phyloP scores from a whole-genome alignment of 2,113 vertebrate species.

The Acrocephalus kingi region DNA sequence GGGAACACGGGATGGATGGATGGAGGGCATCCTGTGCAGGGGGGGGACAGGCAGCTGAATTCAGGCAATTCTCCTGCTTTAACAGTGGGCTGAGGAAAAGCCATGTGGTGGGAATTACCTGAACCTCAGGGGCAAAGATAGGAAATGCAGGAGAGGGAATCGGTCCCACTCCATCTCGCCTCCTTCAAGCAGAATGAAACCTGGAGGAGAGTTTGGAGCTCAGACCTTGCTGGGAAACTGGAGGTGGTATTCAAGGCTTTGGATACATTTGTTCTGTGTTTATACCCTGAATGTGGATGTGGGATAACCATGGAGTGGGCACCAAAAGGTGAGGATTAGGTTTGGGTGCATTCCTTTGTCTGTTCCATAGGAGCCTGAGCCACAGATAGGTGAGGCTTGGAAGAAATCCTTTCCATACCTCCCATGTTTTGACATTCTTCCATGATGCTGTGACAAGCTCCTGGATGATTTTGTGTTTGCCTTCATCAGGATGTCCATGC shows the following conservation, averaged over 20 bases:
- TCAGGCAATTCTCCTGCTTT: accelerated
- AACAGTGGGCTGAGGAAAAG: neutral
- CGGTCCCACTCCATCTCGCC: accelerated
- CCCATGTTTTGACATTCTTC: neutral
- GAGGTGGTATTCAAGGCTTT: neutral
- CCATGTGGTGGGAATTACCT: neutral
- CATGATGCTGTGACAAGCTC: accelerated
- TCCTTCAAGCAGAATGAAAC: neutral
- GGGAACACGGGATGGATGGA: neutral
- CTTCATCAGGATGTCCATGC: neutral
- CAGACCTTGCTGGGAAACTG: neutral
- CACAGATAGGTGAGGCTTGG: no score
- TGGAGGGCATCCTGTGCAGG: neutral
- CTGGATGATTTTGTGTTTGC: neutral
- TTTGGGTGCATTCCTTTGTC: neutral
- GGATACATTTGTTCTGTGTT: neutral
- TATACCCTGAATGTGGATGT: accelerated
- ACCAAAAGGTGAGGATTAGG: neutral
- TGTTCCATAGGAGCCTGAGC: neutral
- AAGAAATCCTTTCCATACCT: neutral
- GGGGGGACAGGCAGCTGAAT: neutral
- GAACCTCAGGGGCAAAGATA: neutral
- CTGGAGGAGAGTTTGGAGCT: neutral
- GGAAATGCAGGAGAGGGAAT: neutral
- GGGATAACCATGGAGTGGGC: accelerated